A percentile compares a stretch with the other conserved stretches of the same genome.
Evolutionary conservation across 2,797 vertebrate species (phyloP).

Genomic region (Nannoperca australis): DNA sequence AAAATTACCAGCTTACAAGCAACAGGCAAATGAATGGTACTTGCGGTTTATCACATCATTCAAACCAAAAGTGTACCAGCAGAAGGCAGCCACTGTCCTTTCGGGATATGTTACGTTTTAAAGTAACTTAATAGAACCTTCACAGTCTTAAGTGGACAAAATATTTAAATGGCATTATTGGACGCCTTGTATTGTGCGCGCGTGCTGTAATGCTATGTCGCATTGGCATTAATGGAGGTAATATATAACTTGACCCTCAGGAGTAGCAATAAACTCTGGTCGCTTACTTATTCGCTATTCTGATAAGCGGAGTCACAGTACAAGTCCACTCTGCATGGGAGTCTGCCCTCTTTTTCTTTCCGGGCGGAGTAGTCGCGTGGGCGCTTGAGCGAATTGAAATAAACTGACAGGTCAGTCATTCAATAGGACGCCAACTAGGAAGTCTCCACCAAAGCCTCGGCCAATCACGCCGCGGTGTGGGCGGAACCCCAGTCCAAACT

Average conservation of each 20-base stretch:
- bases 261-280: conserved; percentile 4
- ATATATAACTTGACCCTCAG: background rate
- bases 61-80: conserved; percentile 27
- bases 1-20: conserved; percentile 91
- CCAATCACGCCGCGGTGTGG: conserved; percentile 86
- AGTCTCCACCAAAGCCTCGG: conserved; percentile 12
- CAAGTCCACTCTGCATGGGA: conserved; percentile 80
- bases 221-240: background rate
- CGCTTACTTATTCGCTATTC: conserved; percentile 45
- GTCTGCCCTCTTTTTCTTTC: conserved; percentile 87
- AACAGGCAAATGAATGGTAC: conserved; percentile 80
- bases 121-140: conserved; percentile 29
- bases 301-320: conserved; percentile 49
- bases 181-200: background rate
- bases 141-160: conserved; percentile 6
- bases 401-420: conserved; percentile 63
- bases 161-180: conserved; percentile 15
- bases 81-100: background rate
- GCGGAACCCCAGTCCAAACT: conserved; percentile 94
- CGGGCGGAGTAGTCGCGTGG: conserved; percentile 85
- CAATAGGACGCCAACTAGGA: conserved; percentile 61
- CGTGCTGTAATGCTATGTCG: background rate
- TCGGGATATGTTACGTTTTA: conserved; percentile 18
- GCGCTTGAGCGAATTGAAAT: conserved; percentile 84
- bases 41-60: conserved; percentile 48